phyloP scores from a whole-genome alignment of 1,140 invertebrate species.

The Tenebrio molitor region DNA sequence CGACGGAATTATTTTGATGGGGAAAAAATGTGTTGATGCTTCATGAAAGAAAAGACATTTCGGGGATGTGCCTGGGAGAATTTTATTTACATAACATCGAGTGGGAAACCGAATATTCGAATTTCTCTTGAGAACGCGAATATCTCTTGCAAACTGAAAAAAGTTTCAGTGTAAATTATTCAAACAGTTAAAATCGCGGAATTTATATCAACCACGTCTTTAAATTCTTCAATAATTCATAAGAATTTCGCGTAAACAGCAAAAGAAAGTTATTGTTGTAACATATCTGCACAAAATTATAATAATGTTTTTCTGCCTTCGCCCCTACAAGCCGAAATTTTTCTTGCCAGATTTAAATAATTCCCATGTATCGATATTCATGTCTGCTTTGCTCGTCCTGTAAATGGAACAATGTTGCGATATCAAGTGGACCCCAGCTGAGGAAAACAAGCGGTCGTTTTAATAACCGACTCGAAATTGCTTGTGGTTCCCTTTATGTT shows the following conservation, averaged over 20 bases:
- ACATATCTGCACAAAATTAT: not conserved
- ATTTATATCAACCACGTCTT: conserved; percentile 39
- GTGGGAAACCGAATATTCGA: conserved; percentile 38
- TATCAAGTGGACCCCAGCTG: conserved; percentile 43
- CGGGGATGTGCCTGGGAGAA: conserved; percentile 28
- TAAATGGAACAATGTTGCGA: conserved; percentile 25
- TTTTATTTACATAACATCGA: conserved; percentile 40
- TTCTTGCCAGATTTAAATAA: not conserved
- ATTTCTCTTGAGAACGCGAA: conserved; percentile 37
- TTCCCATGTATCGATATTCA: conserved; percentile 1
- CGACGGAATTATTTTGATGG: conserved; percentile 12
- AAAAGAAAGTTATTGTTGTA: conserved; percentile 31
- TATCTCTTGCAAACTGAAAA: conserved; percentile 40
- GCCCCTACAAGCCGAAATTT: not conserved
- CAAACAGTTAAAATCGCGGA: conserved; percentile 38
- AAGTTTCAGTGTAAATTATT: conserved; percentile 41
- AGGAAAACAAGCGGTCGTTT: conserved; percentile 39
- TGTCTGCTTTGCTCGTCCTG: conserved; percentile 21
- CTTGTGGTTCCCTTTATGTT: conserved; percentile 47
- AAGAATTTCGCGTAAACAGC: conserved; percentile 31
- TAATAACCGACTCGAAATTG: conserved; percentile 46
- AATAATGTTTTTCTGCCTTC: conserved; percentile 3
- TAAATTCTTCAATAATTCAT: conserved; percentile 36
- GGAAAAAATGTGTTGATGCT: conserved; percentile 28
- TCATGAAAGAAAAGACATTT: conserved; percentile 32